phyloP scores from a whole-genome alignment of 2,888 invertebrate genomes.

The Drosophila paramelanica region DNA sequence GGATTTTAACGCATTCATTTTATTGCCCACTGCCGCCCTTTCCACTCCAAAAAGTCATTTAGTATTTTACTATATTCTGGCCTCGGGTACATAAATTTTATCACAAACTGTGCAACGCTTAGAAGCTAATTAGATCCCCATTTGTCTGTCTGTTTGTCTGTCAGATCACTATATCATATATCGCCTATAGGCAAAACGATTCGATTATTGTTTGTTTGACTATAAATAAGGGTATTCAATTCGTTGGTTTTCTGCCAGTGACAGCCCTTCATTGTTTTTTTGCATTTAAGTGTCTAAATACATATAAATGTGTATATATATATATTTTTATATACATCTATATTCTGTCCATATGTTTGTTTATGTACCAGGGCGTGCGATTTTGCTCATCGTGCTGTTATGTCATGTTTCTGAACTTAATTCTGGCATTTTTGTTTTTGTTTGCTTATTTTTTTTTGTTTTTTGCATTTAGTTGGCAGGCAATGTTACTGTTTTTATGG shows the following conservation, averaged over 20 bases:
- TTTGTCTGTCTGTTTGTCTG: too few species aligned
- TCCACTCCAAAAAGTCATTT: conserved; percentile 13
- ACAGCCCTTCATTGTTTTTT: not conserved
- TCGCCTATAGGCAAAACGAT: not conserved
- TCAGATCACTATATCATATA: not conserved
- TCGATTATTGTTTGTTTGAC: not conserved
- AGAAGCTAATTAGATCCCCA: too few species aligned
- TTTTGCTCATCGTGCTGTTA: conserved; percentile 16
- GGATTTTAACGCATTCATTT: conserved; percentile 24
- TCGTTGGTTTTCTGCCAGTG: not conserved
- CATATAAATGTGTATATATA: not conserved
- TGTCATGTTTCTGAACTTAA: conserved; percentile 25
- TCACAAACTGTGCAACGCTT: too few species aligned
- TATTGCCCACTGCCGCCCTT: conserved; percentile 4
- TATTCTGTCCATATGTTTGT: conserved; percentile 9
- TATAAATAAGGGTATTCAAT: not conserved
- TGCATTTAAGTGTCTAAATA: conserved; percentile 1
- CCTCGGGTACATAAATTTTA: not conserved
- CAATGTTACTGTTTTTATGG: conserved; percentile 51
- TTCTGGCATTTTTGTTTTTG: conserved; percentile 5
- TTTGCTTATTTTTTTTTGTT: conserved; percentile 5
- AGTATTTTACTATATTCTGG: conserved; percentile 9
- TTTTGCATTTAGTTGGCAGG: conserved; percentile 45
- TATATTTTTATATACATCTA: conserved; percentile 1
- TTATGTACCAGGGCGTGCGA: conserved; percentile 2